Conservation (phyloP, 2,797 vertebrate species). For the Tapirus indicus region DNA sequence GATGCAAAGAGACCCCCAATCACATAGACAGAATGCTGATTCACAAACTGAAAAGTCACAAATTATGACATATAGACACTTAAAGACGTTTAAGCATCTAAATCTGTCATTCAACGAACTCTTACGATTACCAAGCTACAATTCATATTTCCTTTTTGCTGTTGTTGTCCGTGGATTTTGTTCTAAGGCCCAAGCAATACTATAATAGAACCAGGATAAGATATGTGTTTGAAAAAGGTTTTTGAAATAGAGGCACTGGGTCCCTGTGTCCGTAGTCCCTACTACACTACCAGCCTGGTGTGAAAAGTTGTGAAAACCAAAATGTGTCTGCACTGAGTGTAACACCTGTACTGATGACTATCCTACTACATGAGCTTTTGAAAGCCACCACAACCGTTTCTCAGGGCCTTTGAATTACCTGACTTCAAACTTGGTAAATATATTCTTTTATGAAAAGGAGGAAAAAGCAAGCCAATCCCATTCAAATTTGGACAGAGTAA, state of each 20-base stretch:
- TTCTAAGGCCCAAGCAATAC: background rate
- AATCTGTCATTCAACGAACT: background rate
- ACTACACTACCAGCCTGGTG: background rate
- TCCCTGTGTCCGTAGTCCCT: background rate
- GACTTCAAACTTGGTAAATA: background rate
- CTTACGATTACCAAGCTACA: background rate
- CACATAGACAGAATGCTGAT: background rate
- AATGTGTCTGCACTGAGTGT: background rate
- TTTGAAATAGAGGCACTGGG: background rate
- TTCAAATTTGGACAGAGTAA: constrained; percentile 27
- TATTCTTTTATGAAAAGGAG: background rate
- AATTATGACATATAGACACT: background rate
- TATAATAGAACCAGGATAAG: background rate
- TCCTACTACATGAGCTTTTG: background rate
- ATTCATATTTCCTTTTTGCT: background rate
- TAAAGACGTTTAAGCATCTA: background rate
- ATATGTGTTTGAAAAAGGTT: background rate
- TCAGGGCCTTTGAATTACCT: background rate
- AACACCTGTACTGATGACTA: background rate
- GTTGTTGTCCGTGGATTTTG: background rate
- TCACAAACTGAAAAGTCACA: background rate
- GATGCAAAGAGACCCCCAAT: background rate
- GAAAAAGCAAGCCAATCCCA: background rate
- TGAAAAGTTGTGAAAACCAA: background rate
- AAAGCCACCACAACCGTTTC: background rate